A percentile compares a stretch with the other conserved stretches of the same genome.
Evolutionary conservation across 1,140 invertebrate genomes (phyloP).

Genomic region (Drosophila melanica): DNA sequence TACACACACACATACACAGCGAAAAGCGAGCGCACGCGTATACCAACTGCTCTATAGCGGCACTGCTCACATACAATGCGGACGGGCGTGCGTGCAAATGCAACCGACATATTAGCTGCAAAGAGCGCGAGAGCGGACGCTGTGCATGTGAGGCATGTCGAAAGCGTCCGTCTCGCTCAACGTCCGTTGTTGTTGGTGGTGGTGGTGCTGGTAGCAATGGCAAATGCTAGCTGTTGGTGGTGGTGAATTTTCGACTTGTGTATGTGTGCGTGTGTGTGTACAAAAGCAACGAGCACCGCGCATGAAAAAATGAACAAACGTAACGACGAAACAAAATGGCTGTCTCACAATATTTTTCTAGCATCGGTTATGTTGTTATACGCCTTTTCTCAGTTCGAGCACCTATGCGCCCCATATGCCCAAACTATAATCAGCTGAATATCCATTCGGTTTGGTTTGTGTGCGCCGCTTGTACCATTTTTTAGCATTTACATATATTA

Average conservation of each 20-base stretch:
- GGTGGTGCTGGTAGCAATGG: slow-evolving; percentile 40
- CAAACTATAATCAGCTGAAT: slow-evolving; percentile 16
- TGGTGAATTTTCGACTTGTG: slow-evolving; percentile 44
- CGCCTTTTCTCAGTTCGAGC: slow-evolving; percentile 18
- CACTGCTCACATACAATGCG: slow-evolving; percentile 38
- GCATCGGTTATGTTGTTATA: slow-evolving; percentile 32
- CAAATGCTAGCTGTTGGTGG: slow-evolving; percentile 37
- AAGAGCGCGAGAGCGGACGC: slow-evolving; percentile 44
- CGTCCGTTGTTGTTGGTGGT: slow-evolving; percentile 24
- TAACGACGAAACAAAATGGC: slow-evolving; percentile 59
- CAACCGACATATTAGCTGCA: slow-evolving; percentile 34
- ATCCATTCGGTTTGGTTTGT: slow-evolving; percentile 26
- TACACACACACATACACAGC: slow-evolving; percentile 65
- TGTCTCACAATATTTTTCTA: slow-evolving; percentile 49
- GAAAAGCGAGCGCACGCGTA: slow-evolving; percentile 52
- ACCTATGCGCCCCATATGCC: slow-evolving; percentile 15
- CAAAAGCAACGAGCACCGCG: slow-evolving; percentile 35
- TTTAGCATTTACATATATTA: slow-evolving; percentile 46
- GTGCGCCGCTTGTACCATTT: slow-evolving; percentile 29
- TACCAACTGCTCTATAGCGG: slow-evolving; percentile 30
- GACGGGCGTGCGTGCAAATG: slow-evolving; percentile 30
- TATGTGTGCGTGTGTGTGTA: slow-evolving; percentile 30
- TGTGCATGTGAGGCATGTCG: slow-evolving; percentile 42
- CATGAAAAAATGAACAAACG: slow-evolving; percentile 54
- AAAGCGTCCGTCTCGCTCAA: slow-evolving; percentile 42